Evolutionary conservation across 2,888 invertebrate genomes (phyloP).

Genomic region (Pharmacophagus antenor): DNA sequence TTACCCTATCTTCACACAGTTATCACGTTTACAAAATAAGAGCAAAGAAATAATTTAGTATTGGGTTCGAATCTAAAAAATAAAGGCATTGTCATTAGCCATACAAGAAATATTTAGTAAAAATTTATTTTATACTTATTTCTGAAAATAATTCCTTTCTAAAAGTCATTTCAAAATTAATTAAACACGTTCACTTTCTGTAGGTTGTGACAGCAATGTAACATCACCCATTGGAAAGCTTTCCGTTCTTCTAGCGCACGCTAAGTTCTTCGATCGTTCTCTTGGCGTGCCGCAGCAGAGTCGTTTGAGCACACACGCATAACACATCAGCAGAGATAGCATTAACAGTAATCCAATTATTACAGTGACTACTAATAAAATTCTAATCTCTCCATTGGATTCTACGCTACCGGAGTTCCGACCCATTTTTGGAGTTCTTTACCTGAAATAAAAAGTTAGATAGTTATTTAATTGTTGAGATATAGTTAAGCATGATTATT

Average conservation of each 20-base stretch:
- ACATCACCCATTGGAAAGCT: constrained; percentile 82
- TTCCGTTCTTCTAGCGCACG: constrained; percentile 65
- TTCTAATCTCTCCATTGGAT: constrained; percentile 79
- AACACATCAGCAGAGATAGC: constrained; percentile 83
- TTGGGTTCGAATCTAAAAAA: too few relatives aligned
- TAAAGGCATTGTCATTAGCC: too few relatives aligned
- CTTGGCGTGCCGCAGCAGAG: constrained; percentile 81
- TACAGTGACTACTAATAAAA: constrained; percentile 81
- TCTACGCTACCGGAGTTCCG: constrained; percentile 62
- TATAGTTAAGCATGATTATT: background rate
- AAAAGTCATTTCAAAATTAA: background rate
- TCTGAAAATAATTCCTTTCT: background rate
- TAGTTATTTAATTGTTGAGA: background rate
- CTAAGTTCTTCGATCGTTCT: constrained; percentile 66
- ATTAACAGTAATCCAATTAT: constrained; percentile 82
- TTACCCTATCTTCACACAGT: too few relatives aligned
- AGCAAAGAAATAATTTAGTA: too few relatives aligned
- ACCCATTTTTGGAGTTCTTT: constrained; percentile 55
- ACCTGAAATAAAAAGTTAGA: constrained; percentile 47
- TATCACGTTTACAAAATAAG: too few relatives aligned
- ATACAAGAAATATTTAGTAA: too few relatives aligned
- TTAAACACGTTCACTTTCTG: constrained; percentile 78
- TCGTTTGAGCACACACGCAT: constrained; percentile 83
- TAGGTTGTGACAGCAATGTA: constrained; percentile 82
- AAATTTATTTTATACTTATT: background rate